phyloP scores from a whole-genome alignment of 2,888 invertebrate genomes.

The Therioaphis trifolii region DNA sequence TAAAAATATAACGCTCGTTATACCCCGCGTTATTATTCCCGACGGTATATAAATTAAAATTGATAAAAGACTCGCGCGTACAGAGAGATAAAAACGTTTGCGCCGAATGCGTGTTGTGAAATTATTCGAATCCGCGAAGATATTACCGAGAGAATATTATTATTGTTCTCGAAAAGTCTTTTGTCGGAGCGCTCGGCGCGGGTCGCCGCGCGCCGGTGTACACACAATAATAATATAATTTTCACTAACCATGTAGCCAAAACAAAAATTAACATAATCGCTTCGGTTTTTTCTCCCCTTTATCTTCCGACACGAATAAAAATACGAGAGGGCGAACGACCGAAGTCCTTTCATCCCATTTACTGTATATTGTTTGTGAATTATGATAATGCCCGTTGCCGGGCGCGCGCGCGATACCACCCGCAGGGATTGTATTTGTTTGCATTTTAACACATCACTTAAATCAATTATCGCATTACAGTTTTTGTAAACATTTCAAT shows the following conservation, averaged over 20 bases:
- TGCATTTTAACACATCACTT: constrained; percentile 49
- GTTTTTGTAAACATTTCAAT: constrained; percentile 50
- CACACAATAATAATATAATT: constrained; percentile 33
- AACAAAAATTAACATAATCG: constrained; percentile 57
- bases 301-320: constrained; percentile 35
- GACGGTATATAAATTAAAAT: no score
- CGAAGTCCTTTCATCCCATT: constrained; percentile 48
- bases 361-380: constrained; percentile 52
- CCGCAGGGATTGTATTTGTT: constrained; percentile 53
- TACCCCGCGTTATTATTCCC: no score
- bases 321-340: constrained; percentile 42
- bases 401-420: constrained; percentile 21
- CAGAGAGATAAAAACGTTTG: no score
- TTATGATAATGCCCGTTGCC: constrained; percentile 39
- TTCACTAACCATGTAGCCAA: constrained; percentile 23
- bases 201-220: neutral
- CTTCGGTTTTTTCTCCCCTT: constrained; percentile 50
- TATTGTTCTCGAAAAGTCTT: no score
- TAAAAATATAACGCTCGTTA: no score
- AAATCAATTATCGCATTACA: constrained; percentile 54
- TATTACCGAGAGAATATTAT: no score
- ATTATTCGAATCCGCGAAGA: no score
- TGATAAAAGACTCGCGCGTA: no score
- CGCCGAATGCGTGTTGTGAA: no score
- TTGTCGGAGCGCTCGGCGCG: no score